A percentile compares a stretch with the other conserved stretches of the same genome.
Evolutionary conservation across 2,797 vertebrate species (phyloP).

Genomic region (Enteromius fasciolatus): DNA sequence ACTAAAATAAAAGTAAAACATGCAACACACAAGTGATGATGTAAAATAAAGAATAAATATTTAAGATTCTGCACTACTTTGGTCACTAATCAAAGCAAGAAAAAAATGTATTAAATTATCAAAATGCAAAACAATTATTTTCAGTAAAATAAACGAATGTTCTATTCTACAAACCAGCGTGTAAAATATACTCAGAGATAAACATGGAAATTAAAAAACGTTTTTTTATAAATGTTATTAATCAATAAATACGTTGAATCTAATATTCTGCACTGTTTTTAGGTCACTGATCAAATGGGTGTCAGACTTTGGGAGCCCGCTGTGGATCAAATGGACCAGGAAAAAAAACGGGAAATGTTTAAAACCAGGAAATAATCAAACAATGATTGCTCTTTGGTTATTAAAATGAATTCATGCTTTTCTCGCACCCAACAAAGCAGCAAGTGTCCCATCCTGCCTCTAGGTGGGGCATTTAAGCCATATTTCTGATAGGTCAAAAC

Average conservation of each 20-base stretch:
- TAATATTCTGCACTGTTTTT: not conserved
- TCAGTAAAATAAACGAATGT: not conserved
- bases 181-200: not conserved
- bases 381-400: not conserved
- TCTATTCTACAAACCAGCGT: not conserved
- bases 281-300: not conserved
- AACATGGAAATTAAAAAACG: not conserved
- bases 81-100: not conserved
- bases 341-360: not conserved
- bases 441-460: constrained; percentile 45
- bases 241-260: too few relatives aligned
- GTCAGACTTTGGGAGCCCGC: not conserved
- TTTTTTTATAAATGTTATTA: too few relatives aligned
- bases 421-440: not conserved
- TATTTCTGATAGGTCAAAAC: constrained; percentile 37
- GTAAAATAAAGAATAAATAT: not conserved
- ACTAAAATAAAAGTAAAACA: not conserved
- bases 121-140: not conserved
- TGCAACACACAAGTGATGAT: too few relatives aligned
- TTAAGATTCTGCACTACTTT: not conserved
- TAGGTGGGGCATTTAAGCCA: constrained; percentile 57
- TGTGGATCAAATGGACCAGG: not conserved
- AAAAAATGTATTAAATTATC: not conserved
- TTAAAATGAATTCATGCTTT: not conserved
- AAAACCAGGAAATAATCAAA: not conserved